phyloP scores from a whole-genome alignment of 2,888 invertebrate species.

The Xanthorhoe designata region DNA sequence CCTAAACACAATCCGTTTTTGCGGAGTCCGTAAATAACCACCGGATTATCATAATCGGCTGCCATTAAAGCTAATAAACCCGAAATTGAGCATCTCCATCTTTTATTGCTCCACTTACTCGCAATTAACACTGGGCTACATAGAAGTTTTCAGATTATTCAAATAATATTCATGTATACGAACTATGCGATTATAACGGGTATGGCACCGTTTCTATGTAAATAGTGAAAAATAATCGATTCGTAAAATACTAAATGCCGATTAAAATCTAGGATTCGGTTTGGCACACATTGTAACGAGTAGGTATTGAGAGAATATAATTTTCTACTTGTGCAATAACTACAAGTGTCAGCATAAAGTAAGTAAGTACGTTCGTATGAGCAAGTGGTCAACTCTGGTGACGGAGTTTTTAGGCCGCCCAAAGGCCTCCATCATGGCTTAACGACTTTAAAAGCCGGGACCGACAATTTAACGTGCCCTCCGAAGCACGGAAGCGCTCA shows the following conservation, averaged over 20 bases:
- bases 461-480: too few species aligned
- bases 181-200: constrained; percentile 43
- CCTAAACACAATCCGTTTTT: constrained; percentile 22
- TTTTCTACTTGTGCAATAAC: not conserved
- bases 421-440: too few species aligned
- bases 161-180: constrained; percentile 44
- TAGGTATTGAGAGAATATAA: not conserved
- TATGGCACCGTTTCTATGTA: constrained; percentile 36
- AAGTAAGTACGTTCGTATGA: too few species aligned
- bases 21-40: constrained; percentile 22
- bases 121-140: constrained; percentile 39
- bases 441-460: too few species aligned
- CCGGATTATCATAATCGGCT: constrained; percentile 34
- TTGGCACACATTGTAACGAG: not conserved
- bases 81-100: constrained; percentile 27
- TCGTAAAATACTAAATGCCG: not conserved
- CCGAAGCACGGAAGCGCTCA: too few species aligned
- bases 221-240: constrained; percentile 14
- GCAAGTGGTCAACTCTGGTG: too few species aligned
- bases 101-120: constrained; percentile 37
- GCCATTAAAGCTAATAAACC: constrained; percentile 35
- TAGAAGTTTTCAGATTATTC: constrained; percentile 40
- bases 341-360: too few species aligned
- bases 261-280: constrained; percentile 10
- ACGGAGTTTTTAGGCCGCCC: too few species aligned